Evolutionary conservation across 2,113 vertebrate genomes (phyloP).

Genomic region (Salminus brasiliensis): DNA sequence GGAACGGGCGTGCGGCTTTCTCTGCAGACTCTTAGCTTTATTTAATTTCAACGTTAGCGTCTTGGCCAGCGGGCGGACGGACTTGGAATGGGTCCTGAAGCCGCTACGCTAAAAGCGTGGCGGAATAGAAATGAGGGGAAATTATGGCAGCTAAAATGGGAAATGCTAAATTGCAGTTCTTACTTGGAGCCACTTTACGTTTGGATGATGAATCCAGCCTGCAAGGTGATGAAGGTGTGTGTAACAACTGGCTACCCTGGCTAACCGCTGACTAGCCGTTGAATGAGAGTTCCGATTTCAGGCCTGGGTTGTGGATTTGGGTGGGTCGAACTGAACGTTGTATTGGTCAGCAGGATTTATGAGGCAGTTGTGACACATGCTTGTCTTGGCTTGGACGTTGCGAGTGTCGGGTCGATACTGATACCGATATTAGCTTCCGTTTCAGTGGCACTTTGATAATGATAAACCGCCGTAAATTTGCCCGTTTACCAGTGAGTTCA

Average conservation of each 20-base stretch:
- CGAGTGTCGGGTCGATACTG: too few relatives aligned
- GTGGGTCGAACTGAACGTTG: too few relatives aligned
- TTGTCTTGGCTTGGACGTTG: too few relatives aligned
- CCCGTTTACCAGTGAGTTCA: too few relatives aligned
- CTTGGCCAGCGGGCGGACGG: constrained; percentile 6
- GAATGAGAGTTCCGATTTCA: neutral
- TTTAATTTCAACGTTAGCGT: constrained; percentile 63
- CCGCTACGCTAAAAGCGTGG: constrained; percentile 33
- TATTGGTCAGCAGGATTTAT: constrained; percentile 11
- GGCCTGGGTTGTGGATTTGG: too few relatives aligned
- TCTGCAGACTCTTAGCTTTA: constrained; percentile 48
- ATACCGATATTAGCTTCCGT: too few relatives aligned
- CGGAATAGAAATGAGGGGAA: constrained; percentile 27
- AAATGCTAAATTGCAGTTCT: constrained; percentile 5
- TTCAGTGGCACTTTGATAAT: too few relatives aligned
- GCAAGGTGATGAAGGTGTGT: neutral
- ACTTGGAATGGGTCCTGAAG: constrained; percentile 41
- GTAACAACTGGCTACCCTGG: neutral
- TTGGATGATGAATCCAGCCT: neutral
- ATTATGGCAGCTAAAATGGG: constrained; percentile 15
- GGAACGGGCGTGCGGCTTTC: constrained; percentile 47
- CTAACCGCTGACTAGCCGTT: neutral
- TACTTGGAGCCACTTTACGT: neutral
- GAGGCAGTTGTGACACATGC: too few relatives aligned
- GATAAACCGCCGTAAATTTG: too few relatives aligned